Conservation (phyloP, 2,113 vertebrate species). For the Abramis brama region DNA sequence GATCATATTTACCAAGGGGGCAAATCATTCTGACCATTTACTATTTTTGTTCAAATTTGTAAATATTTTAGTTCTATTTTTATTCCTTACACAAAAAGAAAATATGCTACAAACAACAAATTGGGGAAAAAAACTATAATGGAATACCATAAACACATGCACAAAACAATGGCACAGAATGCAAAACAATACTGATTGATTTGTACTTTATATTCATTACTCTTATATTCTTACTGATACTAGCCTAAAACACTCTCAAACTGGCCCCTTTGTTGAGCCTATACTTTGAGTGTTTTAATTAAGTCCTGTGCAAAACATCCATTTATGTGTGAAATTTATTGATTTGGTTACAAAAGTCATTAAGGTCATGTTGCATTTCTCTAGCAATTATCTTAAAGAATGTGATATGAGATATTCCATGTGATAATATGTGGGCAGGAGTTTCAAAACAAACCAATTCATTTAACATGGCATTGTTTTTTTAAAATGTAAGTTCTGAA, state of each 20-base stretch:
- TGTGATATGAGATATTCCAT: not conserved
- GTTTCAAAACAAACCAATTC: conserved; percentile 10
- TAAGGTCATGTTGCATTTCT: conserved; percentile 6
- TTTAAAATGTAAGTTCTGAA: not conserved
- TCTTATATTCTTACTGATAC: not conserved
- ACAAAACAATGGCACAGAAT: not conserved
- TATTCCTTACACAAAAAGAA: not conserved
- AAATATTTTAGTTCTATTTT: too few relatives aligned
- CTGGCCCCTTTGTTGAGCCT: not conserved
- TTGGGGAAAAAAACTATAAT: not conserved
- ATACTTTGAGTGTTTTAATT: not conserved
- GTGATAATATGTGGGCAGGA: not conserved
- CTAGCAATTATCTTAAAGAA: not conserved
- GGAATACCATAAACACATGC: not conserved
- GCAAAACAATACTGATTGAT: not conserved
- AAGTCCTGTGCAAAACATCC: not conserved
- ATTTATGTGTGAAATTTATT: not conserved
- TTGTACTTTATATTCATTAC: not conserved
- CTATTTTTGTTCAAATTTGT: too few relatives aligned
- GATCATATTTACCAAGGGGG: too few relatives aligned
- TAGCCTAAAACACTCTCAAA: not conserved
- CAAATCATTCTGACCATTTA: too few relatives aligned
- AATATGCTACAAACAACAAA: not conserved
- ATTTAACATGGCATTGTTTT: not conserved
- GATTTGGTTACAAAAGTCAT: conserved; percentile 5